Conservation (phyloP, 2,113 vertebrate genomes). For the Anoplopoma fimbria region DNA sequence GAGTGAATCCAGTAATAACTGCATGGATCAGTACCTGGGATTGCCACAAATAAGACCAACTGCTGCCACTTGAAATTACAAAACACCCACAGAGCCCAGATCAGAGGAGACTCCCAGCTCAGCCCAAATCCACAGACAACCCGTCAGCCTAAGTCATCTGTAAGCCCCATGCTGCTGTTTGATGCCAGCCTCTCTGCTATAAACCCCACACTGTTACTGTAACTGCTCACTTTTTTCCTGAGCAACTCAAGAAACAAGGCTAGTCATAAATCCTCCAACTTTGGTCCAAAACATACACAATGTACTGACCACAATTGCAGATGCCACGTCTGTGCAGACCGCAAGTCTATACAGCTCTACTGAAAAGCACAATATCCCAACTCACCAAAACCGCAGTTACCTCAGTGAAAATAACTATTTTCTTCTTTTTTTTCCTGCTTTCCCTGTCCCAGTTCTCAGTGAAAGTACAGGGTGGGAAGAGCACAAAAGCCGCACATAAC, state of each 20-base stretch:
- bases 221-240: constrained; percentile 21
- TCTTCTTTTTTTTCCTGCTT: constrained; percentile 23
- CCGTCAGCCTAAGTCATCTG: constrained; percentile 26
- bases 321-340: constrained; percentile 64
- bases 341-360: constrained; percentile 58
- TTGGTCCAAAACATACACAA: constrained; percentile 56
- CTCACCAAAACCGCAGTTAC: constrained; percentile 46
- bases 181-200: constrained; percentile 36
- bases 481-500: background rate
- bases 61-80: constrained; percentile 57
- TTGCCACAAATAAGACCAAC: constrained; percentile 49
- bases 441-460: background rate
- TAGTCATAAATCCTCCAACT: constrained; percentile 38
- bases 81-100: constrained; percentile 65
- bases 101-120: constrained; percentile 59
- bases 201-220: constrained; percentile 16
- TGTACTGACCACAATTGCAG: constrained; percentile 56
- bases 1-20: constrained; percentile 51
- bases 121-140: constrained; percentile 44
- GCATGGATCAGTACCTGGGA: constrained; percentile 47
- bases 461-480: constrained; percentile 28
- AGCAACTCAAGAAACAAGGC: constrained; percentile 39
- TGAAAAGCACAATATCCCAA: constrained; percentile 53
- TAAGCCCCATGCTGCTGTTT: background rate
- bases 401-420: constrained; percentile 47